Base-by-base conservation (phyloP, 2,113 vertebrate genomes). In the Bubo blakistoni region DNA sequence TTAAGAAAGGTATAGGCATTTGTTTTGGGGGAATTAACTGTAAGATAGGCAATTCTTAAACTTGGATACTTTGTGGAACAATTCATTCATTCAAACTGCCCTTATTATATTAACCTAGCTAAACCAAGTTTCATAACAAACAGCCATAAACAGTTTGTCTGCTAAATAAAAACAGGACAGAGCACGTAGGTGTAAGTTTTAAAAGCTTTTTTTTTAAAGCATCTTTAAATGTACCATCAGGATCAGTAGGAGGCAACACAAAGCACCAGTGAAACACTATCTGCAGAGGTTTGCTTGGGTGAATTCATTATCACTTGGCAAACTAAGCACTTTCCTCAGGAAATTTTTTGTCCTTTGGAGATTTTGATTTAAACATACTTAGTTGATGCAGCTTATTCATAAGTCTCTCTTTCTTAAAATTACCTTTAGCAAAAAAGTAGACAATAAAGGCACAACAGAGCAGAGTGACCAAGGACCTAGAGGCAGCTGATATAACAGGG, bases 351-450 rank as follows among this genome's bases (percentile, higher is more conserved):
- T 84, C 77, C 72, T 91, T 94, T 65, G 46, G 52, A 87, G 86
- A 65, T 94, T 81, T 81, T 91, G 73, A 94, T 69, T 97, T 96
- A 69, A 91, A 38, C 17, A n/a, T 40, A 44, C 30, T 79, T 42
- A 40, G 55, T 61, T 52, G 59, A 79, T 61, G 27, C 57, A 69
- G 67, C 22, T 86, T 71, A 72, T 84, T 67, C 44, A 5, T 19
- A 47, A 92, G 49, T 15, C 29, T 46, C 17, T 38, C 87, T 81
- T 82, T 73, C 88, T 88, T 92, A 93, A 92, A 95, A 94, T 40
- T 11, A 6, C 61, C 91, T 88, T 90, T 90, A 90, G 82, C 80
- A 96, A 88, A 78, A 46, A 89, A 80, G 78, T 16, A 49, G 36
- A 71, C 20, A 26, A 81, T 49, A 59, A 88, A 78, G 27, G 34